Conservation (phyloP, 92 coral and sea anemone genomes). For the Chrysogorgia sp. region DNA sequence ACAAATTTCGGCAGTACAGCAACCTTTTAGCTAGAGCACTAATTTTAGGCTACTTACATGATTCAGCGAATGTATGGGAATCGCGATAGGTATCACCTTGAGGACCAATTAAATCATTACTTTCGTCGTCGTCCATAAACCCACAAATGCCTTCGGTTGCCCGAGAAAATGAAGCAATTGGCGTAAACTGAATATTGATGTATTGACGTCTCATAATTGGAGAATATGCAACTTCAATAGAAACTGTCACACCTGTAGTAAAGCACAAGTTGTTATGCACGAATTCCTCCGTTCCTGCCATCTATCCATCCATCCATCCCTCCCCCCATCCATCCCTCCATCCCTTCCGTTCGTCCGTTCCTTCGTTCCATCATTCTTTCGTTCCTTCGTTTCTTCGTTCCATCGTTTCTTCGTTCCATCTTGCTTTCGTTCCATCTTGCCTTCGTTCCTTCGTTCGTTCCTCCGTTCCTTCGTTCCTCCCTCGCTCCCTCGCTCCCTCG, state of each 20-base stretch:
- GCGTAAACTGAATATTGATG: slow-evolving; percentile 67
- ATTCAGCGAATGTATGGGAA: slow-evolving; percentile 39
- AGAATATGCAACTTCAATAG: slow-evolving; percentile 69
- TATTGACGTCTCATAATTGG: slow-evolving; percentile 68
- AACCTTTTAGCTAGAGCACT: too few species aligned
- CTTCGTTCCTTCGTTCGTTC: too few species aligned
- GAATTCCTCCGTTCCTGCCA: not conserved
- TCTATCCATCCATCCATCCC: not conserved
- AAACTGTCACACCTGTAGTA: slow-evolving; percentile 61
- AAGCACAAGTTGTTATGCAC: not conserved
- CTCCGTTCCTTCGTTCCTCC: too few species aligned
- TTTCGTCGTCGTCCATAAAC: slow-evolving; percentile 31
- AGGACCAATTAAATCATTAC: slow-evolving; percentile 39
- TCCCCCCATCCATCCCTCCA: too few species aligned
- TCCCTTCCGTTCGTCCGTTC: too few species aligned
- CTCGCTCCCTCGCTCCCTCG: too few species aligned
- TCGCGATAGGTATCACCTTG: slow-evolving; percentile 33
- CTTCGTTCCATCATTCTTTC: too few species aligned
- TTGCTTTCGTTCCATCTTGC: too few species aligned
- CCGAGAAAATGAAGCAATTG: slow-evolving; percentile 60
- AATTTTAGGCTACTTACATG: too few species aligned
- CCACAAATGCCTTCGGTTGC: slow-evolving; percentile 37
- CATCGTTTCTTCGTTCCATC: not conserved
- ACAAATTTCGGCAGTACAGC: too few species aligned
- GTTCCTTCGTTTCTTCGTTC: not conserved